These are phyloP conservation scores for Dendrolimus houi DNA, from an alignment of 2,888 invertebrate genomes.

Conservation along the genomic window DNA sequence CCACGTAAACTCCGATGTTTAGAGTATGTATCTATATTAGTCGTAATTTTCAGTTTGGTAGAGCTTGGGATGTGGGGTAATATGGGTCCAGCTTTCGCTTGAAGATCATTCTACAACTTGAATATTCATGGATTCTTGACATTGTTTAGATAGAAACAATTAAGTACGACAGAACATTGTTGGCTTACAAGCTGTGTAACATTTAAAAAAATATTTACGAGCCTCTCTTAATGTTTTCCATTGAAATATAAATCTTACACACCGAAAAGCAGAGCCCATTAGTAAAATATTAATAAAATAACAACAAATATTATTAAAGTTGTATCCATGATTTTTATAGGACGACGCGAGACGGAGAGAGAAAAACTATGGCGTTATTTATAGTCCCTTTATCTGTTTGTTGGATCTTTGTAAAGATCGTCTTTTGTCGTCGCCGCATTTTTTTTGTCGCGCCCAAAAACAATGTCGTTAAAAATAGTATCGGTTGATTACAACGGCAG, in stretches of 20 bases:
- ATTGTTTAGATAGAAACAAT: background rate
- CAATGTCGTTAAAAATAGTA: constrained; percentile 45
- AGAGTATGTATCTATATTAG: too few relatives aligned
- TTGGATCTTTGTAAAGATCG: constrained; percentile 43
- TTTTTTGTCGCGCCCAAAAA: constrained; percentile 51
- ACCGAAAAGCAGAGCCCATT: background rate
- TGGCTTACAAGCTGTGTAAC: background rate
- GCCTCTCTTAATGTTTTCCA: background rate
- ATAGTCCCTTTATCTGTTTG: constrained; percentile 53
- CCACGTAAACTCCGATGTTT: too few relatives aligned
- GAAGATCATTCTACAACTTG: too few relatives aligned
- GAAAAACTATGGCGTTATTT: constrained; percentile 65
- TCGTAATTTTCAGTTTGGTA: too few relatives aligned
- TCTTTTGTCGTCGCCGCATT: constrained; percentile 62
- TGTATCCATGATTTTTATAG: constrained; percentile 3
- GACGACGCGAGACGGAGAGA: constrained; percentile 7
- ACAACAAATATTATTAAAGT: background rate
- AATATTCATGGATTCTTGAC: too few relatives aligned
- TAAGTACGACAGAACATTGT: background rate
- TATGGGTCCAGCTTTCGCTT: too few relatives aligned
- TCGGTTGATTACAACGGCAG: constrained; percentile 39
- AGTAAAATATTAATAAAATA: constrained; percentile 1
- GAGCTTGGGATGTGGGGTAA: too few relatives aligned
- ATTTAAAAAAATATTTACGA: too few relatives aligned
- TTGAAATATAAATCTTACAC: background rate